Evolutionary conservation across 2,888 invertebrate genomes (phyloP), one percentile per base, ranked within the genome.

Genomic region (Hymenopus coronatus): DNA sequence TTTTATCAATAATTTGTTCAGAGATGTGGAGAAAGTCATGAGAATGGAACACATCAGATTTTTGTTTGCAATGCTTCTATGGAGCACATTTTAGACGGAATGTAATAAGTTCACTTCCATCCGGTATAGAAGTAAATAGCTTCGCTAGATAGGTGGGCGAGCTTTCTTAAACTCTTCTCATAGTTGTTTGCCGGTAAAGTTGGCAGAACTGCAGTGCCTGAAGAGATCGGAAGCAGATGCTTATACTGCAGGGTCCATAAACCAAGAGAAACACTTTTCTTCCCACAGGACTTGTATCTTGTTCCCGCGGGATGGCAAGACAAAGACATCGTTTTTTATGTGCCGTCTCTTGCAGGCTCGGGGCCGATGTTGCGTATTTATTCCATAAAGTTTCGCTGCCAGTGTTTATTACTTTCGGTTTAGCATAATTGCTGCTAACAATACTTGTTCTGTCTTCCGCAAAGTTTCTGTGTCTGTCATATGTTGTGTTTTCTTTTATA

Each of bases 371-470:
- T 70, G 20, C 54, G 54, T 70, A 70, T 54, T 54, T 54, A 54
- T 54, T 54, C 54, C 54, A 54, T 70, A 70, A 70, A 70, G 20
- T 70, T 70, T 25, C 20, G 3, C 54, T 1, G 54, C 28, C 85
- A 25, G 12, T 84, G 81, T 86, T 70, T 86, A 86, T 81, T 86
- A 81, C 46, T 70, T 81, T 81, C 54, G 25, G 20, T 81, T 86
- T 86, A 86, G 28, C 30, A 81, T 86, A 86, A 86, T 86, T 86
- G 86, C 28, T 70, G 86, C 30, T 28, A 81, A 30, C 70, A 86
- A 70, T 86, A 15, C 20, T 3, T 54, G 14, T 54, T 15, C 54
- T 54, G 15, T 54, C 54, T 3, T 54, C 15, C 54, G 3, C 20
- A 54, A 54, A 54, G 54, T 54, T 70, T 20, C 54, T 70, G 54